phyloP scores from a whole-genome alignment of 2,888 invertebrate species.

The Noctua pronuba region DNA sequence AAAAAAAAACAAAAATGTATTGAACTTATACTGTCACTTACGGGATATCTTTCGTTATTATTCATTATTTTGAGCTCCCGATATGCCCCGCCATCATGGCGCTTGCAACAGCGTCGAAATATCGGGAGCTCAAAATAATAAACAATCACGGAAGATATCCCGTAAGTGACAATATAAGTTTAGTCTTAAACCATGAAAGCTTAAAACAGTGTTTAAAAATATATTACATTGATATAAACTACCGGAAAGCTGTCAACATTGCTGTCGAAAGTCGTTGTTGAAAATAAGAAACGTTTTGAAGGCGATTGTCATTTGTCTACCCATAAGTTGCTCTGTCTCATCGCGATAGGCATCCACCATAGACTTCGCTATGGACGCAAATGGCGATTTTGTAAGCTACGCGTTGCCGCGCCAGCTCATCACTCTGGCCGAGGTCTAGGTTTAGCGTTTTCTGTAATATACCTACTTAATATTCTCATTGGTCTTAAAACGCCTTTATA shows the following conservation, averaged over 20 bases:
- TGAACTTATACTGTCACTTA: too few species aligned
- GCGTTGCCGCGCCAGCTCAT: background rate
- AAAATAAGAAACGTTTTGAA: background rate
- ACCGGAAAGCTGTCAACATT: background rate
- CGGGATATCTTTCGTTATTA: too few species aligned
- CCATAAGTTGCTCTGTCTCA: background rate
- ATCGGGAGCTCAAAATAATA: too few species aligned
- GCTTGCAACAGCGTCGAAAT: too few species aligned
- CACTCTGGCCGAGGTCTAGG: background rate
- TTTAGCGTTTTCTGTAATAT: background rate
- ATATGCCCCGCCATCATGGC: too few species aligned
- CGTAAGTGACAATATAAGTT: too few species aligned
- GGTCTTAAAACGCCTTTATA: background rate
- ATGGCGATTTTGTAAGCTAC: background rate
- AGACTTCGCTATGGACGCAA: background rate
- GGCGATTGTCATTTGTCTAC: background rate
- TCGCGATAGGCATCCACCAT: background rate
- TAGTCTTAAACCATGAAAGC: too few species aligned
- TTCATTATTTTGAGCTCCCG: too few species aligned
- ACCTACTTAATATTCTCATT: constrained; percentile 29
- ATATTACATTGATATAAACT: background rate
- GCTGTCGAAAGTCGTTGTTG: background rate
- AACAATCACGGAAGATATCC: too few species aligned
- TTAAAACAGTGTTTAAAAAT: too few species aligned
- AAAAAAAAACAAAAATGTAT: too few species aligned